These are phyloP conservation scores for Halocynthia aurantium DNA, from an alignment of 23 tunicate genomes.

Conservation along the genomic window DNA sequence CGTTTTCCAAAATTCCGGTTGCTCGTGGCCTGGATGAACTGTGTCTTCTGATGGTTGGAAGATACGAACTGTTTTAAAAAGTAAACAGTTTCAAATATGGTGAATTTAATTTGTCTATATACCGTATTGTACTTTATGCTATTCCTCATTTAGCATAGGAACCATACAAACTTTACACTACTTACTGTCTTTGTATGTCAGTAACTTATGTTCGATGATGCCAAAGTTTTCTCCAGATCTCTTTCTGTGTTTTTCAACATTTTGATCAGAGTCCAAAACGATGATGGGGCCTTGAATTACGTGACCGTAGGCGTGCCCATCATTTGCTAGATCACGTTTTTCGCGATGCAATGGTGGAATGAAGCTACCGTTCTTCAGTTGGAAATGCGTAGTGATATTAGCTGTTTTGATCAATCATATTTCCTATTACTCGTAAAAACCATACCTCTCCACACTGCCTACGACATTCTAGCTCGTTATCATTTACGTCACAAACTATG, in stretches of 20 bases:
- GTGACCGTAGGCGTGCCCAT: conserved; percentile 34
- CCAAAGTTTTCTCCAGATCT: not conserved
- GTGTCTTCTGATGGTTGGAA: too few relatives aligned
- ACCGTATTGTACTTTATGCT: not conserved
- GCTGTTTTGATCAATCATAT: not conserved
- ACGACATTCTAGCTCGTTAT: conserved; percentile 29
- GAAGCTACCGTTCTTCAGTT: not conserved
- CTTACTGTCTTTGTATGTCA: not conserved
- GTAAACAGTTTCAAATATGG: not conserved
- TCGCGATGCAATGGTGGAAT: not conserved
- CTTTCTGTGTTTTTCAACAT: not conserved
- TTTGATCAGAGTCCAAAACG: conserved; percentile 17
- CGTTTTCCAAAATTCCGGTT: not conserved
- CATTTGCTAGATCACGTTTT: not conserved
- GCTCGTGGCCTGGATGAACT: too few relatives aligned
- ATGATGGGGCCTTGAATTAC: conserved; percentile 69
- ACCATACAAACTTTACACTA: not conserved
- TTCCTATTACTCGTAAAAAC: not conserved
- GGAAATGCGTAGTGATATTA: not conserved
- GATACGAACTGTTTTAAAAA: too few relatives aligned
- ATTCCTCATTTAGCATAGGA: not conserved
- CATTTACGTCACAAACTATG: conserved; percentile 50
- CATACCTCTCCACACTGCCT: conserved; percentile 36
- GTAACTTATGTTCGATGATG: conserved; percentile 1
- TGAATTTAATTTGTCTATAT: not conserved